These are phyloP conservation scores for Pimpla rufipes DNA, from an alignment of 2,888 invertebrate species.

Conservation along the genomic window DNA sequence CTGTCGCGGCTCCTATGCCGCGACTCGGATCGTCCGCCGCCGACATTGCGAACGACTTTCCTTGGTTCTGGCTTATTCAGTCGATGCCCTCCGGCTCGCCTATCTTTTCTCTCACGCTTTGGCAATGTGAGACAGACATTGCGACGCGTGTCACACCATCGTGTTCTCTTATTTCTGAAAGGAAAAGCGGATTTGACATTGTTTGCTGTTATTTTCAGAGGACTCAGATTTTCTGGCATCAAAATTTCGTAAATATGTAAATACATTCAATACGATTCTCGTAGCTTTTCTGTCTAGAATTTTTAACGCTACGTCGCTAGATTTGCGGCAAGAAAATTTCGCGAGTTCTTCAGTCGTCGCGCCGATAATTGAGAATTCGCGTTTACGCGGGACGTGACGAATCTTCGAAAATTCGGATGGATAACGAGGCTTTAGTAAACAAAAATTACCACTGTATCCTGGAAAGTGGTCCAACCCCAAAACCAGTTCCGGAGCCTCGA, in stretches of 20 bases:
- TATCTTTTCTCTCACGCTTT: conserved; percentile 26
- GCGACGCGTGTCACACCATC: conserved; percentile 15
- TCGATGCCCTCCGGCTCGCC: conserved; percentile 34
- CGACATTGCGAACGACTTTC: conserved; percentile 55
- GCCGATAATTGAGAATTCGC: neutral
- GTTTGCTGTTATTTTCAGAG: too few relatives aligned
- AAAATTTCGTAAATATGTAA: too few relatives aligned
- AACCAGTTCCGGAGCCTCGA: neutral
- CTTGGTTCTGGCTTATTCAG: neutral
- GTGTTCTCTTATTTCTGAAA: neutral
- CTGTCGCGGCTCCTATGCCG: conserved; percentile 65
- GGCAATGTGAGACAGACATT: conserved; percentile 22
- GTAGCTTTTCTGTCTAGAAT: too few relatives aligned
- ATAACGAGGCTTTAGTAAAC: neutral
- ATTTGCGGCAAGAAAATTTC: neutral
- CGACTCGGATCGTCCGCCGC: conserved; percentile 68
- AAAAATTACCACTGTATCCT: conserved; percentile 11
- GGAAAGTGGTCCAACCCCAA: conserved; percentile 10
- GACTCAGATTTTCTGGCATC: too few relatives aligned
- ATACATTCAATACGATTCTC: too few relatives aligned
- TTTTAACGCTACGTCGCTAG: too few relatives aligned
- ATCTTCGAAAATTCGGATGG: neutral
- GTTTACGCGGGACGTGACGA: neutral
- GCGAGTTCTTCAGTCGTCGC: neutral
- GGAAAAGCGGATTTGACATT: too few relatives aligned